Conservation (phyloP, 92 coral and sea anemone genomes). For the Palythoa grandiflora region DNA sequence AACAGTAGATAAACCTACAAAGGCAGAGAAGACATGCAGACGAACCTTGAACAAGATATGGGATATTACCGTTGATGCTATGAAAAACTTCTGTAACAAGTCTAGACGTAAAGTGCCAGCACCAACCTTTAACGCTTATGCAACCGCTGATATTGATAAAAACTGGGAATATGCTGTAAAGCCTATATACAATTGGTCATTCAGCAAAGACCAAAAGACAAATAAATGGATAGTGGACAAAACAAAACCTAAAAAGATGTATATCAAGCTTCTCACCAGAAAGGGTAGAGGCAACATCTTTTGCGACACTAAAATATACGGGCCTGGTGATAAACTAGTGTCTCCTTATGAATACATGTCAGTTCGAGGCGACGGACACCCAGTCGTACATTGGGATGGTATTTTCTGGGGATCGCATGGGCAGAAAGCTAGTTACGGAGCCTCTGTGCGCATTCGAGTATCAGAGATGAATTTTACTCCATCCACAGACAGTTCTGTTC, state of each 20-base stretch:
- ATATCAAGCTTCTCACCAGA: neutral
- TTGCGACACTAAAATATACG: neutral
- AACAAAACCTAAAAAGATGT: slow-evolving; percentile 1
- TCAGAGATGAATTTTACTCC: slow-evolving; percentile 28
- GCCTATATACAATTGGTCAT: neutral
- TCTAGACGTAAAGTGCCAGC: neutral
- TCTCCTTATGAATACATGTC: neutral
- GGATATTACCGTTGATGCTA: slow-evolving; percentile 23
- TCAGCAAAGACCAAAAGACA: neutral
- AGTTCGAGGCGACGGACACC: neutral
- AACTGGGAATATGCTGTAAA: neutral
- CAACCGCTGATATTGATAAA: neutral
- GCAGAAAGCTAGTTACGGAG: slow-evolving; percentile 32
- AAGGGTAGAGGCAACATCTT: slow-evolving; percentile 4
- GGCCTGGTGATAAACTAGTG: neutral
- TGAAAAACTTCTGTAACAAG: slow-evolving; percentile 7
- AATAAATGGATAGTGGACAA: neutral
- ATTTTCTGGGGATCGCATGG: slow-evolving; percentile 39
- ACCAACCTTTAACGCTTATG: neutral
- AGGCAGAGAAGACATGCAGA: neutral
- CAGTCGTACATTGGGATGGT: slow-evolving; percentile 36
- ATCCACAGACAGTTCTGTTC: too few species aligned
- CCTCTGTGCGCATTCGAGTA: slow-evolving; percentile 23
- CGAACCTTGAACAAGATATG: slow-evolving; percentile 15
- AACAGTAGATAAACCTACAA: slow-evolving; percentile 11